phyloP scores from a whole-genome alignment of 2,113 vertebrate genomes.

The Sylvietta virens region DNA sequence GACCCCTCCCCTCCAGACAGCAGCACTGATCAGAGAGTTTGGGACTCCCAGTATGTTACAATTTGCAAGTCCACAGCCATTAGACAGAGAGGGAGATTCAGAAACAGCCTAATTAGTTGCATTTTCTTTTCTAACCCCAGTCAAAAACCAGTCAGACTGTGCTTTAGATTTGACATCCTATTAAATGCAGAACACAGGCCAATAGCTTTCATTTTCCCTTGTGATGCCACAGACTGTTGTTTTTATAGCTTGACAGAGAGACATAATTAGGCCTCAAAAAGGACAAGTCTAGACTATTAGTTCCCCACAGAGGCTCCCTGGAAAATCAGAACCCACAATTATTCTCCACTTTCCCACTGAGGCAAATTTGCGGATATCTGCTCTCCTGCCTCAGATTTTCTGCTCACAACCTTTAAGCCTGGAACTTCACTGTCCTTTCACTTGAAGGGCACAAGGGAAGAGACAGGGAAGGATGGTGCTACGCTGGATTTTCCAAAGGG shows the following conservation, averaged over 20 bases:
- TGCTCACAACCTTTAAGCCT: neutral
- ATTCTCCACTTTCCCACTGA: neutral
- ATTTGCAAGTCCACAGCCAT: constrained; percentile 29
- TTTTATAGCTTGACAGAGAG: constrained; percentile 50
- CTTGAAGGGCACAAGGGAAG: neutral
- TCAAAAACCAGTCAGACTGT: constrained; percentile 49
- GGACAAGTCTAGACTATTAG: constrained; percentile 46
- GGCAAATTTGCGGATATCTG: neutral
- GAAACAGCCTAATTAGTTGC: constrained; percentile 54
- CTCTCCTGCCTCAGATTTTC: neutral
- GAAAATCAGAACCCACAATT: constrained; percentile 52
- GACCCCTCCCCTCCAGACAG: neutral
- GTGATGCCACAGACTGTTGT: constrained; percentile 44
- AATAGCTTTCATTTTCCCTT: constrained; percentile 57
- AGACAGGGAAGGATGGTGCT: neutral
- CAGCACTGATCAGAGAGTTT: constrained; percentile 4
- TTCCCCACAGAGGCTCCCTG: constrained; percentile 26
- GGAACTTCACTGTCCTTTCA: neutral
- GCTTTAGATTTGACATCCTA: constrained; percentile 64
- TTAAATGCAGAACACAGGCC: constrained; percentile 62
- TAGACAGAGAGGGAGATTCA: constrained; percentile 19
- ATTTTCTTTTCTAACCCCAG: constrained; percentile 58
- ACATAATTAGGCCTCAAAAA: constrained; percentile 67
- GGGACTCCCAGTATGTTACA: neutral
- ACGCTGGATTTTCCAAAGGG: neutral